Evolutionary conservation across 2,797 vertebrate species (phyloP).

Genomic region (Sphenopsis melanotis): DNA sequence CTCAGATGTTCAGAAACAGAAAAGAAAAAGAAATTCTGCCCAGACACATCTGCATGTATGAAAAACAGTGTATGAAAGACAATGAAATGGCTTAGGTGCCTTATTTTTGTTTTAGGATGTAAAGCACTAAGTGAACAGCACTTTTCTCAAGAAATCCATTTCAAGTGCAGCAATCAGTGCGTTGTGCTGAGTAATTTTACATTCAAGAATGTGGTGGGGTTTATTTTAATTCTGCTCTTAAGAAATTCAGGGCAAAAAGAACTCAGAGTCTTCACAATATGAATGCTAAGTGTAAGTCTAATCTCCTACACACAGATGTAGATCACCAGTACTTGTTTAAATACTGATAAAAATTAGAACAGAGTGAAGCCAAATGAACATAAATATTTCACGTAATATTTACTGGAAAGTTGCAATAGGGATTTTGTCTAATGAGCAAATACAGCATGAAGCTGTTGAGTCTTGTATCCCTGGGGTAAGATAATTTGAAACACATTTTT

Average conservation of each 20-base stretch:
- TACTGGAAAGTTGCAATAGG: conserved; percentile 41
- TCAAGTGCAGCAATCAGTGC: neutral
- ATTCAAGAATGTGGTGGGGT: neutral
- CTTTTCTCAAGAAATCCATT: neutral
- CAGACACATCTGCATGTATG: neutral
- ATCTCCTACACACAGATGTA: conserved; percentile 10
- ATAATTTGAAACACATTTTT: conserved; percentile 61
- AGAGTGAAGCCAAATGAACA: conserved; percentile 2
- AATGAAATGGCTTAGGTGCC: neutral
- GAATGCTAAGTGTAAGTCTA: conserved; percentile 7
- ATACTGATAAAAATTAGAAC: conserved; percentile 50
- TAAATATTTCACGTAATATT: conserved; percentile 54
- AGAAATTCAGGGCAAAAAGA: conserved; percentile 13
- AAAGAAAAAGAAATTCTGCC: neutral
- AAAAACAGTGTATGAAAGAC: neutral
- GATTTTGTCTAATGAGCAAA: conserved; percentile 57
- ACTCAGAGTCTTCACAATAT: neutral
- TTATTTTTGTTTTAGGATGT: neutral
- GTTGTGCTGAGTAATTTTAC: neutral
- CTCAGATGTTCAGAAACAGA: neutral
- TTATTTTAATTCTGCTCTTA: neutral
- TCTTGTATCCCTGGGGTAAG: conserved; percentile 40
- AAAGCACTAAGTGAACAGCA: neutral
- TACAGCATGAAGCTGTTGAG: conserved; percentile 51
- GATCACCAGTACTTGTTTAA: conserved; percentile 29